Evolutionary conservation across 2,888 invertebrate species (phyloP).

Genomic region (Phortica magna): DNA sequence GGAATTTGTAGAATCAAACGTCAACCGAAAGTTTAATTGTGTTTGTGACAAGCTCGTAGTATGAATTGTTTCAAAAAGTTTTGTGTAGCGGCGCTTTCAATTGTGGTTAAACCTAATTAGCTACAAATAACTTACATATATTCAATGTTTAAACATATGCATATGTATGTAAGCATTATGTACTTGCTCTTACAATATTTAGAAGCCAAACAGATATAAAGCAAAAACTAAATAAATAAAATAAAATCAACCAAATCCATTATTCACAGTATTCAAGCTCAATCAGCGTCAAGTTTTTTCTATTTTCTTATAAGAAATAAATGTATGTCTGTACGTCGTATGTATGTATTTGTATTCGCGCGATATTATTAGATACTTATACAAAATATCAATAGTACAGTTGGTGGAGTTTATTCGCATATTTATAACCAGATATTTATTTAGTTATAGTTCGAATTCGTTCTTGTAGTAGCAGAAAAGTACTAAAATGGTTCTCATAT

Average conservation of each 20-base stretch:
- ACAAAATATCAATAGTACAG: constrained; percentile 5
- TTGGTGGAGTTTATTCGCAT: constrained; percentile 17
- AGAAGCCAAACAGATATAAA: neutral
- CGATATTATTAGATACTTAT: neutral
- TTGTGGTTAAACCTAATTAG: constrained; percentile 7
- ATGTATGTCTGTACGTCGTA: neutral
- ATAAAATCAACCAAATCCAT: neutral
- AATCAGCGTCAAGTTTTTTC: constrained; percentile 7
- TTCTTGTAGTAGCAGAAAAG: constrained; percentile 18
- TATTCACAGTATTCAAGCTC: constrained; percentile 1
- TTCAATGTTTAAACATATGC: neutral
- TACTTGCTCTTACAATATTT: neutral
- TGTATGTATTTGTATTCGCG: constrained; percentile 10
- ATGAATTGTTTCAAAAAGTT: neutral
- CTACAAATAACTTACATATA: neutral
- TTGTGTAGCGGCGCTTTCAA: constrained; percentile 10
- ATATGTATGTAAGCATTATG: neutral
- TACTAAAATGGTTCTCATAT: constrained; percentile 21
- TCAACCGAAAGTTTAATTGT: constrained; percentile 2
- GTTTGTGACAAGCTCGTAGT: neutral
- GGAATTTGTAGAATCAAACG: constrained; percentile 2
- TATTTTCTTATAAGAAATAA: constrained; percentile 18
- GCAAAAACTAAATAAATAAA: neutral
- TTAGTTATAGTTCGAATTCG: constrained; percentile 21
- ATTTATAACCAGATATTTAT: constrained; percentile 18